Evolutionary conservation across 2,797 vertebrate genomes (phyloP), one percentile per base, ranked within the genome.

Genomic region (Capromys pilorides): DNA sequence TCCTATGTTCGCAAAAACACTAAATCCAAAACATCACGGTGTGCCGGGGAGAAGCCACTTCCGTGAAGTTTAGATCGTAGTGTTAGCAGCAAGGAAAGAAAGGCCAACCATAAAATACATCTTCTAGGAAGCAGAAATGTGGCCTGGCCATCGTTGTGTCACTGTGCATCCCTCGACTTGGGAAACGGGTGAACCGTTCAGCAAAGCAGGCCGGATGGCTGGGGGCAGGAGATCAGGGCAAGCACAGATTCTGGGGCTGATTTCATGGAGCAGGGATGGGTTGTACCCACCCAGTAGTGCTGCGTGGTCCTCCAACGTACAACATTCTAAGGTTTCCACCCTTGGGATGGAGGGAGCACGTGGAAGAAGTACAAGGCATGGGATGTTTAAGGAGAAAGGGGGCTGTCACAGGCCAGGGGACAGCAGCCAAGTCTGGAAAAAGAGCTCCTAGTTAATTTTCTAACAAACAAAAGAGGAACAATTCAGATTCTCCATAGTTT

Each of bases 111-210:
- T 73, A 39, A 57, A 91, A 16, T 39, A 75, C 51, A 33, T 21
- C 64, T 54, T 90, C 61, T 41, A 73, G 75, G 85, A 94, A 91
- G 85, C n/a, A 88, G 54, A 39, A 78, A 41, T 39, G 45, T 64
- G 26, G 85, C 73, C 84, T 67, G 31, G 36, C 19, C 10, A 13
- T 31, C 45, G 39, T 77, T 36, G 51, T 26, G 1, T 39, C 75
- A 64, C 39, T 69, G n/a, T 57, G 10, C 3, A 8, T 54, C 19
- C 24, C 62, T 71, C n/a, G 41, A 54, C 62, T 81, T 57, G 51
- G 51, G 51, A 88, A n/a, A 71, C 51, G n/a, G 83, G 6, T 49
- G 45, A 66, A 57, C 45, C 49, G 18, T 1, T 71, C 66, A 36
- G 6, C 1, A 3, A 33, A 94, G n/a, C 24, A 87, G 24, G 8